Conservation (phyloP, 2,797 vertebrate genomes). For the Chloroceryle inda region DNA sequence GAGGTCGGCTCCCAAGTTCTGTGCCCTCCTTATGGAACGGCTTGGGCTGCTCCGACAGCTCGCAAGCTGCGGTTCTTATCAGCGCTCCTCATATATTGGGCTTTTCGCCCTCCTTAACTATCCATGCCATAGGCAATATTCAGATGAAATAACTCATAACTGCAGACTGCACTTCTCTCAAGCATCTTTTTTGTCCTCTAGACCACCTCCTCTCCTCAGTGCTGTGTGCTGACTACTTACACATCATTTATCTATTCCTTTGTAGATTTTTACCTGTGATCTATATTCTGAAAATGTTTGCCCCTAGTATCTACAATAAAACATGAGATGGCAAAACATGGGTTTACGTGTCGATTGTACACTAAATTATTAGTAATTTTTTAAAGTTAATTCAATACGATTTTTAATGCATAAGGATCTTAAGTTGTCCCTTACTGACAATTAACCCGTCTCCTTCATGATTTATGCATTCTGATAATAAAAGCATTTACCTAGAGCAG, state of each 20-base stretch:
- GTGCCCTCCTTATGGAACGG: background rate
- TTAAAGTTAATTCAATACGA: conserved; percentile 4
- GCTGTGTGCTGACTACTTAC: background rate
- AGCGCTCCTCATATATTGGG: background rate
- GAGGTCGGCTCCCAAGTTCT: background rate
- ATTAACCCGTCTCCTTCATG: background rate
- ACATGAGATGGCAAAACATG: background rate
- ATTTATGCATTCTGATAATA: conserved; percentile 8
- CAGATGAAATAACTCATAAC: conserved; percentile 59
- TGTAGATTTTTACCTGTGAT: background rate
- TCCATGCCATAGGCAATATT: conserved; percentile 48
- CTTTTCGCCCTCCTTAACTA: conserved; percentile 38
- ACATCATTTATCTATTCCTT: background rate
- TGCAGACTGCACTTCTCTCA: background rate
- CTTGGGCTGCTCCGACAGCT: background rate
- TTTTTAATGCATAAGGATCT: background rate
- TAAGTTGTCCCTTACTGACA: background rate
- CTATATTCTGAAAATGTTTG: background rate
- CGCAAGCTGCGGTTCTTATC: background rate
- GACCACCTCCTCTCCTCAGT: background rate
- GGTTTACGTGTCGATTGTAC: background rate
- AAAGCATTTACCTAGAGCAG: background rate
- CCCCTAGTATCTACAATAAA: background rate
- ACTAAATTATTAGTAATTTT: conserved; percentile 28
- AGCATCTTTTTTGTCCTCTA: background rate